Percentiles rank a stretch among this genome's conserved stretches.
phyloP scores from a whole-genome alignment of 2,888 invertebrate genomes.

The Drosophila rellima region DNA sequence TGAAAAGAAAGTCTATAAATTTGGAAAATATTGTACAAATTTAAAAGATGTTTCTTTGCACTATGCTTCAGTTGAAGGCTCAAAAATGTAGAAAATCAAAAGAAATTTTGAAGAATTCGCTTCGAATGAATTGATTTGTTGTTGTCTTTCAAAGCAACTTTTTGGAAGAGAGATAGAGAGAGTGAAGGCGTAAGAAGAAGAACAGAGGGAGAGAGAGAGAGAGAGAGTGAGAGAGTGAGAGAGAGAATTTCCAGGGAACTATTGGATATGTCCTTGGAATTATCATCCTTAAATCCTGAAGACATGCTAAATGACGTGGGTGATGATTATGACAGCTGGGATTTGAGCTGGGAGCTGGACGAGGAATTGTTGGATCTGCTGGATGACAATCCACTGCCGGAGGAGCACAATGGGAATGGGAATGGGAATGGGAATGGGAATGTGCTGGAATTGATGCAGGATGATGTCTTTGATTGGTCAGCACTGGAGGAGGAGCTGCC shows the following conservation, averaged over 20 bases:
- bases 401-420: background rate
- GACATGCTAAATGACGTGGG: background rate
- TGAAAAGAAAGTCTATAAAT: background rate
- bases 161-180: background rate
- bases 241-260: background rate
- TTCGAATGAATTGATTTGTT: background rate
- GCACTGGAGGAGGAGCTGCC: background rate
- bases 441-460: background rate
- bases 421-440: background rate
- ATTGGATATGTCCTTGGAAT: background rate
- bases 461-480: background rate
- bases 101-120: background rate
- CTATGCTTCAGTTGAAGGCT: background rate
- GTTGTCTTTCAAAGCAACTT: background rate
- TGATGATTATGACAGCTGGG: background rate
- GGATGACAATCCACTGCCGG: background rate
- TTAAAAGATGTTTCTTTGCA: background rate
- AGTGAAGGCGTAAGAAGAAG: background rate
- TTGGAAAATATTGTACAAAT: background rate
- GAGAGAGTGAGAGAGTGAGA: background rate
- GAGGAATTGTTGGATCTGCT: conserved; percentile 1
- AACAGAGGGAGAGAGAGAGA: background rate
- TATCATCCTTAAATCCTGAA: background rate
- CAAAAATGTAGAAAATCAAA: background rate
- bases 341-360: background rate